A percentile compares a stretch with the other conserved stretches of the same genome.
Evolutionary conservation across 2,797 vertebrate genomes (phyloP).

Genomic region (Garrulus glandarius): DNA sequence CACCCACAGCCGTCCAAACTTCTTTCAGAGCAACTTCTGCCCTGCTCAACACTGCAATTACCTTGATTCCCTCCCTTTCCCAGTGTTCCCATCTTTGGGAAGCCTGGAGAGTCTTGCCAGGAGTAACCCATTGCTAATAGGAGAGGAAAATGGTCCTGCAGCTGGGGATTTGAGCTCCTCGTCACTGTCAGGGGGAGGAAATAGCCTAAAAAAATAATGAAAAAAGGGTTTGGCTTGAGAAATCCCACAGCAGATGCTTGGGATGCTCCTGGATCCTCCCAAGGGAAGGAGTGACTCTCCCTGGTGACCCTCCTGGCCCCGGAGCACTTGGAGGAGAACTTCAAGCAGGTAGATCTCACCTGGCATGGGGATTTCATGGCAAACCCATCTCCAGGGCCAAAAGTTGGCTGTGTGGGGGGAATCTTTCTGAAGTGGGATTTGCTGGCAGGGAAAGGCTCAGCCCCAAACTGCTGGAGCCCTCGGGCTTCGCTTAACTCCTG

Average conservation of each 20-base stretch:
- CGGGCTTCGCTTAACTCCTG: not conserved
- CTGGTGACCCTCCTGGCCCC: not conserved
- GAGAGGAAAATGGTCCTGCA: not conserved
- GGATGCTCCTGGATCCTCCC: not conserved
- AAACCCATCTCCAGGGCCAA: not conserved
- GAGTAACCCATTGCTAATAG: not conserved
- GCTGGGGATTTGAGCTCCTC: not conserved
- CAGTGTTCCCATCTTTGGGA: not conserved
- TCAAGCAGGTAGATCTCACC: not conserved
- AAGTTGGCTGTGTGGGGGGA: not conserved
- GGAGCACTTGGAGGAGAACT: not conserved
- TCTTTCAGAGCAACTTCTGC: not conserved
- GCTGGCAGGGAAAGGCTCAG: not conserved
- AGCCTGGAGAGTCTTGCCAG: not conserved
- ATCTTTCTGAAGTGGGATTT: conserved; percentile 53
- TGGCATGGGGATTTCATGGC: not conserved
- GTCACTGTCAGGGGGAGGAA: not conserved
- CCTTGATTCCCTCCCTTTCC: not conserved
- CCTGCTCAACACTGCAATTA: not conserved
- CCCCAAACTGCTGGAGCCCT: not conserved
- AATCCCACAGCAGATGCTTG: not conserved
- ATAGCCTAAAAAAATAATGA: not conserved
- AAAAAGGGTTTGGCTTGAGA: not conserved
- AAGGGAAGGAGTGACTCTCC: not conserved
- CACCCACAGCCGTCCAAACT: not conserved